phyloP scores from a whole-genome alignment of 2,888 invertebrate species.

The Patella ulyssiponensis region DNA sequence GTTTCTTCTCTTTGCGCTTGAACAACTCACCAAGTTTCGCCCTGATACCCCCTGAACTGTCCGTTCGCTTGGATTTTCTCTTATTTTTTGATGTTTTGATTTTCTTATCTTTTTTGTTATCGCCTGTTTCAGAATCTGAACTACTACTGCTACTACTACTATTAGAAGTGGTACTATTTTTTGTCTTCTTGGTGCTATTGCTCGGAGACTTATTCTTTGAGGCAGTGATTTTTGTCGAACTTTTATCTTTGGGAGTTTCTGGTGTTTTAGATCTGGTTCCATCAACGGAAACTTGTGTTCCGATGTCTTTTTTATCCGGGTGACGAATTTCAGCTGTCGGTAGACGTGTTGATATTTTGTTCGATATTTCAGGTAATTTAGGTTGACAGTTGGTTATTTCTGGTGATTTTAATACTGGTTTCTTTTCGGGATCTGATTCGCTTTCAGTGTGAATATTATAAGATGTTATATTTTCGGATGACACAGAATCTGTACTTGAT shows the following conservation, averaged over 20 bases:
- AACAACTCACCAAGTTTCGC: neutral
- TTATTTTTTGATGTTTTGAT: neutral
- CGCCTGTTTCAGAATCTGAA: neutral
- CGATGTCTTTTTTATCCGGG: neutral
- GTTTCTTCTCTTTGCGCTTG: constrained; percentile 13
- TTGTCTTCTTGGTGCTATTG: no score
- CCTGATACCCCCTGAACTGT: neutral
- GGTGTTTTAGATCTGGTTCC: no score
- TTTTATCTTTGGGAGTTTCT: no score
- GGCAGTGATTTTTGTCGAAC: no score
- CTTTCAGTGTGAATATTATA: neutral
- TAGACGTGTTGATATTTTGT: no score
- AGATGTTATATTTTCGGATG: constrained; percentile 5
- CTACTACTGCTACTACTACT: neutral
- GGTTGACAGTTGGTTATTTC: no score
- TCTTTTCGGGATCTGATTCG: neutral
- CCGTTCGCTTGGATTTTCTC: neutral
- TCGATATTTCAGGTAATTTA: no score
- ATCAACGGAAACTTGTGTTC: neutral
- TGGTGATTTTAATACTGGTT: no score
- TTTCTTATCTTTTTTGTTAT: neutral
- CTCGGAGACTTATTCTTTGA: no score
- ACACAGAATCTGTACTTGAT: neutral
- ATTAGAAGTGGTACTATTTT: neutral
- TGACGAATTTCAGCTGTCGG: neutral